Conservation (phyloP, 2,888 invertebrate genomes). For the Leptopilina myrica region DNA sequence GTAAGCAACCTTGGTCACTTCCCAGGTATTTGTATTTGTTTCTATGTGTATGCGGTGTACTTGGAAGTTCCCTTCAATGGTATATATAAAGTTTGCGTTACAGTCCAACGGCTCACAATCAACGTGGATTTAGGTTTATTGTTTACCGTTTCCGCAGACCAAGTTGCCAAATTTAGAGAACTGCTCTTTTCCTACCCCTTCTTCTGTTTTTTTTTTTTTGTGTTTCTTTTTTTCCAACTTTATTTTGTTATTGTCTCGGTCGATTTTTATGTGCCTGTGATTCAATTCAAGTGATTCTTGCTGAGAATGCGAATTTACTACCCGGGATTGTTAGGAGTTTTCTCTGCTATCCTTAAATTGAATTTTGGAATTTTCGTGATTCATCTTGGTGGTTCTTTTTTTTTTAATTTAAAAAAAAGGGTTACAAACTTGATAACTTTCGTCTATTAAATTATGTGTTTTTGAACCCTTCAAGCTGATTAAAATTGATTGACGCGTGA, state of each 20-base stretch:
- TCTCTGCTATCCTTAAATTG: not conserved
- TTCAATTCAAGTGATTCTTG: slow-evolving; percentile 18
- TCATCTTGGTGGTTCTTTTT: not conserved
- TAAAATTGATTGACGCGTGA: slow-evolving; percentile 39
- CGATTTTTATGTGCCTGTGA: slow-evolving; percentile 4
- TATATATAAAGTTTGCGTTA: slow-evolving; percentile 30
- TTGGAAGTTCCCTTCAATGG: slow-evolving; percentile 15
- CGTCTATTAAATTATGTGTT: slow-evolving; percentile 1
- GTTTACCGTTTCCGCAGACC: slow-evolving; percentile 21
- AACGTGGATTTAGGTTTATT: slow-evolving; percentile 26
- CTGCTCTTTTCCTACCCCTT: not conserved
- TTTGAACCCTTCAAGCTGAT: slow-evolving; percentile 19
- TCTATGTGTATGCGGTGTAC: not conserved
- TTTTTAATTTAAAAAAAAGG: not conserved
- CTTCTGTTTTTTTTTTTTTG: no score
- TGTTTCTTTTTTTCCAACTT: no score
- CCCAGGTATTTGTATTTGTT: not conserved
- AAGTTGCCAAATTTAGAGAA: slow-evolving; percentile 31
- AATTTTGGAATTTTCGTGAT: not conserved
- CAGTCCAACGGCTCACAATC: slow-evolving; percentile 35
- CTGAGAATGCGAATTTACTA: slow-evolving; percentile 7
- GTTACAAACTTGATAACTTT: not conserved
- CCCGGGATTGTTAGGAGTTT: not conserved
- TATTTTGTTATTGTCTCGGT: not conserved
- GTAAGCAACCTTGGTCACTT: slow-evolving; percentile 28